Percentiles rank a stretch among this genome's conserved stretches.
Evolutionary conservation across 2,797 vertebrate species (phyloP).

Genomic region (Oophaga sylvatica): DNA sequence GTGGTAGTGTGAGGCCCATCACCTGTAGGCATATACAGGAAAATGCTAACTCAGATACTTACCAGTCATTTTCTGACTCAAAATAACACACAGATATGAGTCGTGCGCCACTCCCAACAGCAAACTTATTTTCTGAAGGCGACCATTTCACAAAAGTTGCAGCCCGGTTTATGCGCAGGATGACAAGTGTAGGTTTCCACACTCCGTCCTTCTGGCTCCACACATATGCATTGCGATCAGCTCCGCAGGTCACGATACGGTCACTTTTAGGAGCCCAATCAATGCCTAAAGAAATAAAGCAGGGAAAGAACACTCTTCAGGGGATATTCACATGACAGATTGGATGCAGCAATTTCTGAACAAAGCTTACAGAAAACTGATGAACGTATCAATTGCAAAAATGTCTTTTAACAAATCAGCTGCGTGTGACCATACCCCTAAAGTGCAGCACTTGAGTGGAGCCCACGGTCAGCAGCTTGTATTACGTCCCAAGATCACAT

Average conservation of each 20-base stretch:
- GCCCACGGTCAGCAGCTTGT: too few relatives aligned
- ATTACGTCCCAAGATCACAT: too few relatives aligned
- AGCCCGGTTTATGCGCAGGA: conserved; percentile 95
- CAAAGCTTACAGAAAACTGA: too few relatives aligned
- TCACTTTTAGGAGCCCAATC: conserved; percentile 99
- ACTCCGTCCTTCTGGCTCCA: conserved; percentile 97
- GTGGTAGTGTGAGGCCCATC: too few relatives aligned
- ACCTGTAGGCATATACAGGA: not conserved
- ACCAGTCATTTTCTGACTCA: conserved; percentile 99
- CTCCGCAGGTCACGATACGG: conserved; percentile 97
- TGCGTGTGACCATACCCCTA: too few relatives aligned
- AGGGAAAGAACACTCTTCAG: not conserved
- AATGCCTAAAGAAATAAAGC: conserved; percentile 79
- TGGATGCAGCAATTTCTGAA: not conserved
- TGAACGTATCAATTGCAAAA: too few relatives aligned
- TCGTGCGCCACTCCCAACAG: conserved; percentile 93
- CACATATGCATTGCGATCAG: conserved; percentile 96
- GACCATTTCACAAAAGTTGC: conserved; percentile 99
- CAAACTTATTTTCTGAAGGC: conserved; percentile 96
- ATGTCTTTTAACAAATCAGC: too few relatives aligned
- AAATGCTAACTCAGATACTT: conserved; percentile 64
- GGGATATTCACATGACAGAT: not conserved
- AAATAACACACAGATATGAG: conserved; percentile 99
- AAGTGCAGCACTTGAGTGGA: too few relatives aligned
- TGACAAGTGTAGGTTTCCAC: conserved; percentile 97